Base-by-base conservation (phyloP, 1,140 invertebrate genomes). In the Phymastichus coffea region DNA sequence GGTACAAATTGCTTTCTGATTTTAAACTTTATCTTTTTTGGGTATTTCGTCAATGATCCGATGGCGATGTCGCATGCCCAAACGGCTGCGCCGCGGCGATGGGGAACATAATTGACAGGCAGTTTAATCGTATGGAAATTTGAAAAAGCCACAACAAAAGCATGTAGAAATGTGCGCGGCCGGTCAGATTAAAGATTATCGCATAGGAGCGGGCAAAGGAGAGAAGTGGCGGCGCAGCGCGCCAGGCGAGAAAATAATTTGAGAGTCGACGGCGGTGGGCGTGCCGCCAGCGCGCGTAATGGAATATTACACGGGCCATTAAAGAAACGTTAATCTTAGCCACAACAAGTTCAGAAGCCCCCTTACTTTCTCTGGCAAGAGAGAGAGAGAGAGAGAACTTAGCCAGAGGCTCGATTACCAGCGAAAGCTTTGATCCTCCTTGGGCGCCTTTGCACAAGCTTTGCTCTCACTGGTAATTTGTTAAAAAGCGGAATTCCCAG, bases 271-370 rank as follows among this genome's bases (percentile, higher is more conserved):
- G n/a, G n/a, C n/a, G n/a, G n/a, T n/a, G 22, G 33, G 12, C 23
- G 43, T 20, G 37, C 38, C 46, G 37, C 19, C 25, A n/a, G n/a
- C 9, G 62, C 63, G 61, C 63, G 69, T 79, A 77, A 80, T 79
- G 71, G 74, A 78, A 77, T 79, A 78, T 79, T 80, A 78, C 75
- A 79, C 76, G 75, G 72, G 63, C 77, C 74, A 80, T 80, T 80
- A 78, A 77, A 76, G 75, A 77, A 77, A 74, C 75, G 76, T 78
- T 80, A 79, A 80, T 79, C 76, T 78, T 75, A 65, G 63, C 74
- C 73, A 76, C 75, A 78, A 79, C 76, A 76, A 78, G 75, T 75
- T 75, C 67, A 70, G 68, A 64, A 65, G 68, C 68, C 40, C 57
- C 44, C n/a, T n/a, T n/a, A n/a, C n/a, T 48, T 10, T 26, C 23